These are phyloP conservation scores for Eupithecia inturbata DNA, from an alignment of 2,888 invertebrate genomes.

Conservation along the genomic window DNA sequence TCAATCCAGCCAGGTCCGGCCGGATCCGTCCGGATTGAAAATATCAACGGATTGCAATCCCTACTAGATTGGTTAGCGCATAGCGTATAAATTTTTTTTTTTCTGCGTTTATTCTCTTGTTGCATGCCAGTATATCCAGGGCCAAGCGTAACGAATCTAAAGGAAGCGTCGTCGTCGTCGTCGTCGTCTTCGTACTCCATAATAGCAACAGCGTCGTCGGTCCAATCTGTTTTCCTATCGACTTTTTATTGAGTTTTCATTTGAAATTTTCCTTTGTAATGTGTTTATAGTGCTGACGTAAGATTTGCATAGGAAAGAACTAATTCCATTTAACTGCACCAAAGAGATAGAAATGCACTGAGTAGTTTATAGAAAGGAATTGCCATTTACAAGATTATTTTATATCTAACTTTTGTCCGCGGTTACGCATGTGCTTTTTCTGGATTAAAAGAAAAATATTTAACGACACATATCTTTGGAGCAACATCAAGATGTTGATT, in stretches of 20 bases:
- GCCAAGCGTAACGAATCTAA: constrained; percentile 23
- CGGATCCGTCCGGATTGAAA: no score
- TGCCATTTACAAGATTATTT: not conserved
- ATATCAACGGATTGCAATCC: no score
- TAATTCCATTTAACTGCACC: not conserved
- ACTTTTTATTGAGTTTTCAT: constrained; percentile 37
- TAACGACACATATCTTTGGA: not conserved
- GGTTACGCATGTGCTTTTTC: no score
- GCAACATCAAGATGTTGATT: not conserved
- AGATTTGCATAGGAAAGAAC: constrained; percentile 7
- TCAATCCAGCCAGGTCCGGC: no score
- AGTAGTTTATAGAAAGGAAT: not conserved
- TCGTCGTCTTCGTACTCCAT: no score
- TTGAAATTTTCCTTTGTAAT: constrained; percentile 25
- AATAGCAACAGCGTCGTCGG: constrained; percentile 25
- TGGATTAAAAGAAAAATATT: not conserved
- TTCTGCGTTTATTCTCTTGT: not conserved
- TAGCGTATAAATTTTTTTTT: no score
- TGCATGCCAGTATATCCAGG: not conserved
- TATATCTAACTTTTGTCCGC: not conserved
- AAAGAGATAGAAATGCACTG: constrained; percentile 2
- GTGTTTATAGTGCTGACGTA: constrained; percentile 12
- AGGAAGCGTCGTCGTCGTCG: constrained; percentile 19
- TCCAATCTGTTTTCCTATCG: constrained; percentile 39
- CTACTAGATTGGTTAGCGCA: no score